Evolutionary conservation across 2,797 vertebrate genomes (phyloP), one percentile per base, ranked within the genome.

Genomic region (Miichthys miiuy): DNA sequence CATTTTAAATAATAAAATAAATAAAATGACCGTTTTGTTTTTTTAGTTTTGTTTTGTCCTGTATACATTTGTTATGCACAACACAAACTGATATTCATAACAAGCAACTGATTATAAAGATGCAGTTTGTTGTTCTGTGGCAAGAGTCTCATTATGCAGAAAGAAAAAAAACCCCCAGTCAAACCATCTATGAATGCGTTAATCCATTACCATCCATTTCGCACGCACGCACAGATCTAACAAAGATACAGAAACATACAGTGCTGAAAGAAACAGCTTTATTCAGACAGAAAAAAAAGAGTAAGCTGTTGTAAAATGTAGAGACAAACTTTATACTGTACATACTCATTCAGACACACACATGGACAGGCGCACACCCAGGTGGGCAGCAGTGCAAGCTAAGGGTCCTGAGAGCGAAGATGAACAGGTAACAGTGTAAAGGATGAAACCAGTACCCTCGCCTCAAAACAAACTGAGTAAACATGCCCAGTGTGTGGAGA

Each of bases 351-450:
- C 60, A 65, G 11, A 41, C 10, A 17, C 51, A 67, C 38, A 46
- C 44, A 41, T 25, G 0, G n/a, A 58, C 44, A 69, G 0, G 62
- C 10, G 2, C 61, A 72, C 64, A 70, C 57, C 51, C 63, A 34
- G 51, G 51, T 56, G 63, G 47, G 74, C 74, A 34, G 64, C 56
- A 47, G 66, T 77, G 82, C 68, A 65, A 51, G 68, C 52, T 44
- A 44, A 58, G 23, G 50, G 68, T 85, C 88, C 88, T 86, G 84
- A 87, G 80, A 81, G 70, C 81, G 72, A 70, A 74, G 38, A 77
- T 63, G 69, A 66, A 52, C 64, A 72, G 61, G 68, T 20, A 38
- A 9, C 34, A 44, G 64, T 76, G 25, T 47, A 41, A 5, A 41
- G n/a, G 21, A 50, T 50, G 41, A 50, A 48, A 69, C 50, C 38